These are phyloP conservation scores for Malurus splendens DNA, from an alignment of 2,797 vertebrate species.

Conservation along the genomic window DNA sequence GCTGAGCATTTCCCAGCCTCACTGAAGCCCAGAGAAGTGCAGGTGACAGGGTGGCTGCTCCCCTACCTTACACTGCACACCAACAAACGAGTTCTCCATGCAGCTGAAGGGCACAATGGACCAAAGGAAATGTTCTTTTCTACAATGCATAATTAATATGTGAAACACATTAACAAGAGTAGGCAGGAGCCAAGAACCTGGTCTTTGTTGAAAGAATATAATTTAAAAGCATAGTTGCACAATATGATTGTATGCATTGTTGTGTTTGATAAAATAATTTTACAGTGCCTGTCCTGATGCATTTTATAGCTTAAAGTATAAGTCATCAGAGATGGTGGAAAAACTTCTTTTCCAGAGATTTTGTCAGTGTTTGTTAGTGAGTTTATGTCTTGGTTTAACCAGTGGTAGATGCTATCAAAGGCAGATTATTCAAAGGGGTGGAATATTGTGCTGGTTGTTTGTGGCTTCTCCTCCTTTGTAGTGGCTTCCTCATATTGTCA, in stretches of 20 bases:
- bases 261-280: neutral
- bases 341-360: neutral
- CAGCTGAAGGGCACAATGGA: neutral
- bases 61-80: fast-evolving
- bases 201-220: neutral
- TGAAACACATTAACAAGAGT: neutral
- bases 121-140: slow-evolving; percentile 19
- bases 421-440: slow-evolving; percentile 4
- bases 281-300: neutral
- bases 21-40: neutral
- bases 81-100: neutral
- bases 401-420: neutral
- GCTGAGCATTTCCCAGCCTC: neutral
- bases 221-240: neutral
- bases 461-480: neutral
- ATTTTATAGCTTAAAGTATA: neutral
- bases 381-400: neutral
- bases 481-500: neutral
- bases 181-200: neutral
- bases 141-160: slow-evolving; percentile 6
- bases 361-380: neutral
- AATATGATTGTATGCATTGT: neutral
- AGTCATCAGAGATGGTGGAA: neutral
- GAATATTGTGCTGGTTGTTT: neutral
- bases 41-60: neutral